Evolutionary conservation across 1,140 invertebrate genomes (phyloP).

Genomic region (Lucilia cuprina): DNA sequence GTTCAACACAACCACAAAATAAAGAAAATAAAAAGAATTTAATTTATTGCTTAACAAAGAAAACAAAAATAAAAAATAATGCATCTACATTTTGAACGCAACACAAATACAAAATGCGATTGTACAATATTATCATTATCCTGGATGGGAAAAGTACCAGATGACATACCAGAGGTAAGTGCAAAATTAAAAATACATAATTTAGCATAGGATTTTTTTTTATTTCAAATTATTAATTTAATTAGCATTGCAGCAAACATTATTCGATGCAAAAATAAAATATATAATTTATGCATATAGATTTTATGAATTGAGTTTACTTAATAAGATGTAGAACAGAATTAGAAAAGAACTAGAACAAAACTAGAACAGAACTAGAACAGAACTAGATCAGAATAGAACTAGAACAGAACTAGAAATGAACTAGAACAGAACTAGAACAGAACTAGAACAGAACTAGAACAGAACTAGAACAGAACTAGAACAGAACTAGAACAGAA

Average conservation of each 20-base stretch:
- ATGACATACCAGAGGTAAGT: slow-evolving; percentile 89
- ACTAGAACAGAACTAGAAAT: too few species aligned
- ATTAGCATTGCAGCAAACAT: neutral
- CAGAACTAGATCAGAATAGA: too few species aligned
- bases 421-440: too few species aligned
- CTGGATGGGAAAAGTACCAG: slow-evolving; percentile 98
- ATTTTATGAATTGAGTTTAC: too few species aligned
- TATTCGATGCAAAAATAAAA: too few species aligned
- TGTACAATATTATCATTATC: slow-evolving; percentile 93
- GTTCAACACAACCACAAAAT: neutral
- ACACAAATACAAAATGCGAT: slow-evolving; percentile 91
- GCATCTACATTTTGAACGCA: slow-evolving; percentile 93
- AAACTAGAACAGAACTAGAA: too few species aligned
- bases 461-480: too few species aligned
- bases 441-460: too few species aligned
- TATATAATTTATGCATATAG: too few species aligned
- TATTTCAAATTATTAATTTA: neutral
- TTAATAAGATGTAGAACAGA: too few species aligned
- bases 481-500: too few species aligned
- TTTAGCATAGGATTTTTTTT: neutral
- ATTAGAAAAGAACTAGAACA: too few species aligned
- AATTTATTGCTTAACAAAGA: neutral
- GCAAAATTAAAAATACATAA: neutral
- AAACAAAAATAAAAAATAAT: slow-evolving; percentile 64
- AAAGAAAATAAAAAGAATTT: neutral